Evolutionary conservation across 2,888 invertebrate species (phyloP).

Genomic region (Andrena dorsata): DNA sequence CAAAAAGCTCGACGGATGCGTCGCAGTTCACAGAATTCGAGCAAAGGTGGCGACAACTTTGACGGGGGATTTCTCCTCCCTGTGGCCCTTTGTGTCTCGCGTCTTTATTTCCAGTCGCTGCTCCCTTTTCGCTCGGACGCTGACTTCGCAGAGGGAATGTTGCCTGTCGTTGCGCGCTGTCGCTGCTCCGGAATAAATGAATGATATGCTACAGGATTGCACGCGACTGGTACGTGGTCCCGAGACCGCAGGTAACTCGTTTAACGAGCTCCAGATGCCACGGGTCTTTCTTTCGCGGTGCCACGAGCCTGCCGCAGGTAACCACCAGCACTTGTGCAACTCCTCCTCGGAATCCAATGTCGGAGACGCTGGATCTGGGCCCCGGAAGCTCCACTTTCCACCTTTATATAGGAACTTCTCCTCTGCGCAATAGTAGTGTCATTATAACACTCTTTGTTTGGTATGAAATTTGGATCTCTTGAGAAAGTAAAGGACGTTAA

Average conservation of each 20-base stretch:
- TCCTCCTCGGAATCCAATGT: background rate
- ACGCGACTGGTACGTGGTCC: conserved; percentile 6
- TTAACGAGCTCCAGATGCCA: conserved; percentile 49
- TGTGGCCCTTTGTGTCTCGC: background rate
- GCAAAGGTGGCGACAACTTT: background rate
- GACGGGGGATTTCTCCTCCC: background rate
- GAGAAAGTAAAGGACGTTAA: no score
- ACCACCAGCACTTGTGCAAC: background rate
- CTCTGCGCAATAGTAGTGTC: no score
- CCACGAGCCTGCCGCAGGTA: conserved; percentile 5
- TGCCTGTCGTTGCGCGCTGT: background rate
- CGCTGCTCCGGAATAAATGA: conserved; percentile 30
- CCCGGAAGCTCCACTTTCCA: background rate
- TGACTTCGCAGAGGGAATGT: background rate
- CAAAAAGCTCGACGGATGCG: conserved; percentile 16
- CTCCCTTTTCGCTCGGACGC: background rate
- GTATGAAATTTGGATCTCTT: no score
- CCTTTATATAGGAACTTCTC: no score
- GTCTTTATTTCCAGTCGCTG: conserved; percentile 15
- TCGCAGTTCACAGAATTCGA: background rate
- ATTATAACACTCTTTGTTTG: no score
- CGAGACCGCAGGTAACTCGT: conserved; percentile 24
- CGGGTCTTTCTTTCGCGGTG: conserved; percentile 29
- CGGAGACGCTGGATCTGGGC: background rate
- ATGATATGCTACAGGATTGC: conserved; percentile 31